Evolutionary conservation across 2,888 invertebrate species (phyloP), one percentile per base, ranked within the genome.

Genomic region (Diplolepis rosae): DNA sequence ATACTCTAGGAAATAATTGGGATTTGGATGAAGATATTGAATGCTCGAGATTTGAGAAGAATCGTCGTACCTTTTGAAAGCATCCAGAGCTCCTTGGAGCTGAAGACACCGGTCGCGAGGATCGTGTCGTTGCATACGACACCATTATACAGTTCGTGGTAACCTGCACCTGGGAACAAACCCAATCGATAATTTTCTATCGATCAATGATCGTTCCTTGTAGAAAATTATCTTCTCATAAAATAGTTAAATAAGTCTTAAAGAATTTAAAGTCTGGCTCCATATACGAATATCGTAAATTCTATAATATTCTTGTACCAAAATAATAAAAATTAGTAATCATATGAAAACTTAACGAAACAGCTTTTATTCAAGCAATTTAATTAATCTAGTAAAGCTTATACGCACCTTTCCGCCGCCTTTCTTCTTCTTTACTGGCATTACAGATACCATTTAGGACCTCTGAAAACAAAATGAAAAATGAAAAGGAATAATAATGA

Each of bases 71-170:
- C 95, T 96, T 97, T 97, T 87, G 98, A 98, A 90, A 99, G 94
- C 92, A 96, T 96, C 95, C 98, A 97, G 90, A 99, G 94, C 93
- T 99, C 99, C 93, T 96, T 97, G 88, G 99, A 98, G 87, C 98
- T 98, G 94, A 99, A 99, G 90, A 99, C 99, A 90, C 99, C 99
- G 87, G 98, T 99, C 89, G 99, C 98, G 93, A 98, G 94, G 92
- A 99, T 98, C 90, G 98, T 98, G 93, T 98, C 98, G 93, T 98
- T 98, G 93, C 97, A 97, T 91, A 98, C 95, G 90, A 98, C 97
- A 90, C 97, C 97, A 92, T 98, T 98, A 93, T 98, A 98, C 89
- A 97, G 96, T 93, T 98, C 98, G 93, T 97, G 96, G 87, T 89
- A 89, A 83, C 89, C 87, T 87, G 88, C 83, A 89, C 88, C 88